These are phyloP conservation scores for Caerostris darwini DNA, from an alignment of 1,140 invertebrate species.

Conservation along the genomic window DNA sequence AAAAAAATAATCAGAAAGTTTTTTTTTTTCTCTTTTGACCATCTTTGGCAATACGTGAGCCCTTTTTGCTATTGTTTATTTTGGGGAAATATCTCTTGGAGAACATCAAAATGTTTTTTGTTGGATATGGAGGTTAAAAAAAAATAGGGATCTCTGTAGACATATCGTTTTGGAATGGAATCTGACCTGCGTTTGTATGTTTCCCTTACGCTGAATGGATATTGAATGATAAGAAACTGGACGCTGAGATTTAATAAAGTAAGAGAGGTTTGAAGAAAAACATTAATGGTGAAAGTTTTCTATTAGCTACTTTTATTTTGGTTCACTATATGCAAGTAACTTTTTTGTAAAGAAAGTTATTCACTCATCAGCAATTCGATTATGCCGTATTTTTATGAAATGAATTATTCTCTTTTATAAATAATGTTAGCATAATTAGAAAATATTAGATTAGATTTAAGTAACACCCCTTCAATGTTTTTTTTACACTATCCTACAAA, in stretches of 20 bases:
- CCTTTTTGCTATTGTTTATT: neutral
- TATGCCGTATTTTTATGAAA: too few species aligned
- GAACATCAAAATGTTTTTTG: neutral
- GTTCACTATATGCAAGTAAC: too few species aligned
- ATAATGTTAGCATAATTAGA: too few species aligned
- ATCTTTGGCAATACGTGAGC: neutral
- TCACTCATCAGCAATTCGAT: too few species aligned
- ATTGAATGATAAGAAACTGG: neutral
- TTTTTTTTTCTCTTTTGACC: neutral
- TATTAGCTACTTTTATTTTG: too few species aligned
- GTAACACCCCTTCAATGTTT: too few species aligned
- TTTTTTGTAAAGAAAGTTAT: too few species aligned
- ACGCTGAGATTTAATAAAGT: neutral
- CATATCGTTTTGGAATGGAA: slow-evolving; percentile 19
- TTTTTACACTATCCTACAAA: too few species aligned
- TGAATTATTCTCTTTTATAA: too few species aligned
- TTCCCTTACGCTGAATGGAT: slow-evolving; percentile 3
- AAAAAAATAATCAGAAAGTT: neutral
- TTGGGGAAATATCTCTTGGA: neutral
- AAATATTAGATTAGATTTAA: too few species aligned
- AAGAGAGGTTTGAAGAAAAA: neutral
- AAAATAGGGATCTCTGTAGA: neutral
- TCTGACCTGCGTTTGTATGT: neutral
- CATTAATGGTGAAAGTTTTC: too few species aligned
- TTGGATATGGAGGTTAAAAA: neutral